These are phyloP conservation scores for Idris sp. DNA, from an alignment of 1,140 invertebrate genomes.

Conservation along the genomic window DNA sequence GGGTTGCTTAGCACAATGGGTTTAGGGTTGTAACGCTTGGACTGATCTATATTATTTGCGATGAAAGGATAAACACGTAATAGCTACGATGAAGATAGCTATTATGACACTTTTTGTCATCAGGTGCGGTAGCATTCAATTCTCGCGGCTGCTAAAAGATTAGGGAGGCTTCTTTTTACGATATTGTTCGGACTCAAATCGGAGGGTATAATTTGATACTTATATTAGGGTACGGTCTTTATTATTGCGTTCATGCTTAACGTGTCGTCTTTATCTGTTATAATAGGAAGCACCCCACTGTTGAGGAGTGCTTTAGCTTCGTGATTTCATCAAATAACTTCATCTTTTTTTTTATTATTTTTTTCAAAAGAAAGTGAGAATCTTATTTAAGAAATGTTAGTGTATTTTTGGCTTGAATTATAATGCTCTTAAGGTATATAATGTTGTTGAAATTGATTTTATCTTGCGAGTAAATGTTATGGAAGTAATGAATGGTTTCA, in stretches of 20 bases:
- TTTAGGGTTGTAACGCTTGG: constrained; percentile 20
- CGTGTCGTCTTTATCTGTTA: constrained; percentile 18
- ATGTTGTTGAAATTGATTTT: too few relatives aligned
- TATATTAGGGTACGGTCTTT: constrained; percentile 16
- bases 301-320: constrained; percentile 24
- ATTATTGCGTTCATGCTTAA: constrained; percentile 19
- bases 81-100: constrained; percentile 2
- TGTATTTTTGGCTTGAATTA: too few relatives aligned
- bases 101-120: constrained; percentile 22
- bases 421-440: too few relatives aligned
- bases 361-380: neutral
- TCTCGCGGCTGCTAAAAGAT: constrained; percentile 9
- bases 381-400: constrained; percentile 4
- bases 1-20: constrained; percentile 21
- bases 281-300: constrained; percentile 18
- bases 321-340: constrained; percentile 29
- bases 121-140: constrained; percentile 31
- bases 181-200: constrained; percentile 23
- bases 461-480: too few relatives aligned
- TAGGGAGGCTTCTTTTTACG: constrained; percentile 23
- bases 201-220: constrained; percentile 30
- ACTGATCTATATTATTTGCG: constrained; percentile 19
- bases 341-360: neutral
- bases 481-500: too few relatives aligned
- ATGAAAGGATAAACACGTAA: constrained; percentile 18